A percentile compares a stretch with the other conserved stretches of the same genome.
phyloP scores from a whole-genome alignment of 64 coral and sea anemone species.

The Montipora sp. region DNA sequence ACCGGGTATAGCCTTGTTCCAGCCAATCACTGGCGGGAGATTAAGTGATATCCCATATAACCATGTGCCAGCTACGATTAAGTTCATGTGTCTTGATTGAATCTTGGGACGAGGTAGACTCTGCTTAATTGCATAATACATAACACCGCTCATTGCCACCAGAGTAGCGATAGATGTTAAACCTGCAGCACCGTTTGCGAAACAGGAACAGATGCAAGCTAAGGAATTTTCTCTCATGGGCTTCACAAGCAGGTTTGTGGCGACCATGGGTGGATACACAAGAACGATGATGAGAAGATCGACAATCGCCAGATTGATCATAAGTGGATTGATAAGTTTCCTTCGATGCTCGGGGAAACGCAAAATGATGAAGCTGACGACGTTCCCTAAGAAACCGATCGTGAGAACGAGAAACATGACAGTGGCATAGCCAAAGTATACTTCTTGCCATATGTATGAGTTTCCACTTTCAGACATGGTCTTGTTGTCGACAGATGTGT shows the following conservation, averaged over 20 bases:
- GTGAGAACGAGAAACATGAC: slow-evolving; percentile 39
- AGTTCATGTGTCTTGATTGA: slow-evolving; percentile 7
- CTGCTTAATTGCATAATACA: slow-evolving; percentile 39
- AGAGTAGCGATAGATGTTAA: not conserved
- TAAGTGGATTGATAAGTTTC: slow-evolving; percentile 39
- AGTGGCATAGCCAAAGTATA: not conserved
- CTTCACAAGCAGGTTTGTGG: not conserved
- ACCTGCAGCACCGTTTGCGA: slow-evolving; percentile 28
- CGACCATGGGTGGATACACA: slow-evolving; percentile 16
- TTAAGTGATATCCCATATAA: slow-evolving; percentile 28
- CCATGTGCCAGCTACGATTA: slow-evolving; percentile 42
- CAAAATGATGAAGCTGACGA: slow-evolving; percentile 22
- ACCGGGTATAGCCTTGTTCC: slow-evolving; percentile 45
- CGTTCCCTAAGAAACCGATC: slow-evolving; percentile 59
- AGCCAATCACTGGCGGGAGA: slow-evolving; percentile 65
- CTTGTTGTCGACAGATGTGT: not conserved
- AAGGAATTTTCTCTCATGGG: not conserved
- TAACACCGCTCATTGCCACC: slow-evolving; percentile 28
- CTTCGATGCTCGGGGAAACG: slow-evolving; percentile 21
- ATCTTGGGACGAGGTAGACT: not conserved
- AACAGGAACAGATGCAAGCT: slow-evolving; percentile 45
- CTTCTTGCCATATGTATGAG: not conserved
- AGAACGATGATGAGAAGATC: slow-evolving; percentile 43
- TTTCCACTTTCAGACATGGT: not conserved
- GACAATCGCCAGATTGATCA: slow-evolving; percentile 45